Conservation (phyloP, 2,888 invertebrate species). For the Carabus problematicus region DNA sequence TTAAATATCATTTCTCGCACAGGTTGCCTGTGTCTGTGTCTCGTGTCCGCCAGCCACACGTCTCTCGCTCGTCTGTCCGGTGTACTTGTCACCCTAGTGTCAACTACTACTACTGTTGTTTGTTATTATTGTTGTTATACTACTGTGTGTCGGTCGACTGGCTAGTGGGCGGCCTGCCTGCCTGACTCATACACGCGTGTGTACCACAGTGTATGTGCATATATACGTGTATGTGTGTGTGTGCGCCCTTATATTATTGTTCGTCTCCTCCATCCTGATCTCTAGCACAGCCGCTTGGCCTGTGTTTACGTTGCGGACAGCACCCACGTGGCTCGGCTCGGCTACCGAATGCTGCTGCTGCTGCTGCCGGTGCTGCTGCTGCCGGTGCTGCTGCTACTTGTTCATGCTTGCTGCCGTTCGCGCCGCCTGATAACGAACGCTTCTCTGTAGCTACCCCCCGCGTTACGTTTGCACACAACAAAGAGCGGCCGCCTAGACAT, state of each 20-base stretch:
- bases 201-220: not conserved
- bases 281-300: constrained; percentile 26
- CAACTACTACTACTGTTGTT: no score
- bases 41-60: no score
- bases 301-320: constrained; percentile 12
- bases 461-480: constrained; percentile 20
- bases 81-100: no score
- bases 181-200: not conserved
- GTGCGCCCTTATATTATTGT: not conserved
- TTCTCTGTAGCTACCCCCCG: not conserved
- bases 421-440: constrained; percentile 11
- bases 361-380: no score
- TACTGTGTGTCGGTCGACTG: no score
- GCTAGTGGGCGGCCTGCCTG: not conserved
- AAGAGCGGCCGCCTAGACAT: constrained; percentile 48
- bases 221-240: constrained; percentile 1
- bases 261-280: constrained; percentile 43
- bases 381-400: no score
- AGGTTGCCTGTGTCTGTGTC: no score
- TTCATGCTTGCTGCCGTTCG: not conserved
- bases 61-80: no score
- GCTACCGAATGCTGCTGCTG: not conserved
- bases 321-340: constrained; percentile 9
- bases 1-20: constrained; percentile 1
- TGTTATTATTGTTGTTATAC: no score